Evolutionary conservation across 2,888 invertebrate genomes (phyloP), one percentile per base, ranked within the genome.

Genomic region (Trichopria drosophilae): DNA sequence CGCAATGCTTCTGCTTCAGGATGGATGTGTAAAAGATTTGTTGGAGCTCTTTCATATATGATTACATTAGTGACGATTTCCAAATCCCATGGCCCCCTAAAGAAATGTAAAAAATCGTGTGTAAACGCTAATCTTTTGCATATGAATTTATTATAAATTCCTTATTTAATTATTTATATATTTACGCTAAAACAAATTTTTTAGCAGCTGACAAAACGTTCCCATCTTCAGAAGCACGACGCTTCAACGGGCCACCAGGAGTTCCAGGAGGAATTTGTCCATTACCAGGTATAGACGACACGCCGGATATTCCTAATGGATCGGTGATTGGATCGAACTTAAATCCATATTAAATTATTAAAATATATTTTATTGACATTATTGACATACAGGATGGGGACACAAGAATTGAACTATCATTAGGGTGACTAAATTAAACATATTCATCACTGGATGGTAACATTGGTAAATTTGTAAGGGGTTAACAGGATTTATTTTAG

Each of bases 11-110:
- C 96, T 36, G 92, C 85, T 73, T 96, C 95, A 1, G 97, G 96
- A 80, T 96, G 93, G 13, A 96, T 92, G 69, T 96, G 95, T 48
- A 91, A 88, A 55, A 90, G 81, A 58, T 87, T 84, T 59, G 90
- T 88, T 1, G 92, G 92, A 12, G 89, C 85, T 56, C 93, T 81
- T 75, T 96, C 96, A 70, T 84, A 86, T 64, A 93, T 88, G 41
- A 94, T 87, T 52, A 90, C 90, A 82, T 96, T 96, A 28, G 94
- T 94, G 39, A 87, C 85, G 47, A 95, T 85, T 74, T 95, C 94
- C 69, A 97, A 82, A 75, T 97, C 95, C 95, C 96, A 97, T 4
- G 93, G 94, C 3, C 94, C 93, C 23, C 81, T 81, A 13, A 10
- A 29, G 10, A 41, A 26, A 31, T 28, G 31, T 36, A 34, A 46